Conservation (phyloP, 2,113 vertebrate species). For the Erythrolamprus reginae region DNA sequence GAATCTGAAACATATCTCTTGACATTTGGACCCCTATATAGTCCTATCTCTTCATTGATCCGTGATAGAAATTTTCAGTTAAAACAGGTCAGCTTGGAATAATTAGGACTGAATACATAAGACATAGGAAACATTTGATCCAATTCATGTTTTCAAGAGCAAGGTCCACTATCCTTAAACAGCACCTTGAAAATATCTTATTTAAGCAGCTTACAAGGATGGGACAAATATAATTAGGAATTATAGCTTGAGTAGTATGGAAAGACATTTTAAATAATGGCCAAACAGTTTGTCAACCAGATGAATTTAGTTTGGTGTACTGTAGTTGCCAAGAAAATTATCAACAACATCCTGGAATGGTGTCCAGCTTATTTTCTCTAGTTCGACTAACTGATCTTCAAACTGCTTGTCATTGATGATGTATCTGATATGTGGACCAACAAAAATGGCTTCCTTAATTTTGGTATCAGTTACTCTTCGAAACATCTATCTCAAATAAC, state of each 20-base stretch:
- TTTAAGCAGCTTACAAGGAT: neutral
- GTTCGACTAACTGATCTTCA: neutral
- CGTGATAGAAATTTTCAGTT: neutral
- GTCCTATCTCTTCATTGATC: neutral
- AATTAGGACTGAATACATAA: neutral
- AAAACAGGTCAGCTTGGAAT: neutral
- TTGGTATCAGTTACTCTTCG: neutral
- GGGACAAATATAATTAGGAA: neutral
- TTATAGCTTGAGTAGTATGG: neutral
- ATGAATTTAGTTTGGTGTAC: neutral
- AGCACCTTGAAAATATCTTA: neutral
- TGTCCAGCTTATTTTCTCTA: neutral
- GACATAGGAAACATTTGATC: neutral
- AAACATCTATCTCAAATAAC: neutral
- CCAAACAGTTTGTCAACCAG: neutral
- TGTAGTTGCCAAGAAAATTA: neutral
- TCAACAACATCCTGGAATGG: neutral
- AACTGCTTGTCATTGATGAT: neutral
- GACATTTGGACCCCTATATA: neutral
- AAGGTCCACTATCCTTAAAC: neutral
- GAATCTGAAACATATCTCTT: neutral
- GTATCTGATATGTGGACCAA: neutral
- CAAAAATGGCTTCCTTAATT: neutral
- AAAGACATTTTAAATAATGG: neutral
- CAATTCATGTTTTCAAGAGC: neutral